Evolutionary conservation across 2,113 vertebrate genomes (phyloP), one percentile per base, ranked within the genome.

Genomic region (Cavia porcellus): DNA sequence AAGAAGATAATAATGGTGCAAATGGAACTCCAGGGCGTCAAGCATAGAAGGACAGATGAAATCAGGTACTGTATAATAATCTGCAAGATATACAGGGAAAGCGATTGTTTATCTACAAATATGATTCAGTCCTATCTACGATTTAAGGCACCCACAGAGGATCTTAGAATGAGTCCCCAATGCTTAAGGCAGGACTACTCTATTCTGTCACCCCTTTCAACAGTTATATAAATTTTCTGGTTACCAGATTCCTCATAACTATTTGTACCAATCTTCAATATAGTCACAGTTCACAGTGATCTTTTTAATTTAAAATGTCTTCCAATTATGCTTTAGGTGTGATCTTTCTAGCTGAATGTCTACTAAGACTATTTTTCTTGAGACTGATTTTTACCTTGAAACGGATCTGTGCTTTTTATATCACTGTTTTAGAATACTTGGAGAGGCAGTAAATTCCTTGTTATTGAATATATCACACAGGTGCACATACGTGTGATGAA

Each of bases 291-390:
- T 10, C n/a, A 52, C 22, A 77, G 2, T 64, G 81, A 22, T 13
- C 19, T 38, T 90, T 89, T 89, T 52, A 77, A 93, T 47, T 74
- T 86, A 30, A 94, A 55, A 62, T 91, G 66, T 3, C 35, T 93
- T 94, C 42, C 62, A 64, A 55, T 24, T 15, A 47, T 85, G 22
- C 30, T 68, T 86, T 47, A 90, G 32, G 42, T 68, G 28, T 32
- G 47, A 10, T 15, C 42, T 25, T 57, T 59, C 15, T 62, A 79
- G 50, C n/a, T 12, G 32, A n/a, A 57, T 89, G n/a, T 42, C 35
- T 42, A 57, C 15, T 38, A 74, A 55, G n/a, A 59, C 66, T 91
- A 30, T 95, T 81, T 47, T 85, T 19, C 55, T 87, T 20, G 62
- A 45, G 9, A 2, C 72, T 42, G 84, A 0, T 90, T 6, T 35